These are phyloP conservation scores for Venturia canescens DNA, from an alignment of 1,140 invertebrate genomes.

Conservation along the genomic window DNA sequence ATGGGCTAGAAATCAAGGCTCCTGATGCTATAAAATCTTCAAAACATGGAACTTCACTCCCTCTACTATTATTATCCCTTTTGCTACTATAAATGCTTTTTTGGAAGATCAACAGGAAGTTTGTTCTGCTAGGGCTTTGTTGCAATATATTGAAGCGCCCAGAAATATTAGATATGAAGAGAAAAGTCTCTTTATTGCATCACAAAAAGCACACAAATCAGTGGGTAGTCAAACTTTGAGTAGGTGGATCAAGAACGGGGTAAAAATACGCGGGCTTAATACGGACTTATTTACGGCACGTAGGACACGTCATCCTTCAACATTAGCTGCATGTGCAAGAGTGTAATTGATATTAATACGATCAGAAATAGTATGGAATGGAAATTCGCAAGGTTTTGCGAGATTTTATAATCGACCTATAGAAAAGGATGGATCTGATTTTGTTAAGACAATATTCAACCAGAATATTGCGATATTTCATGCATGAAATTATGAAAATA, in stretches of 20 bases:
- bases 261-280: too few relatives aligned
- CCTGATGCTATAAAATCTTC: slow-evolving; percentile 45
- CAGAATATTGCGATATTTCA: too few relatives aligned
- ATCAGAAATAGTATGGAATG: slow-evolving; percentile 1
- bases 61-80: not conserved
- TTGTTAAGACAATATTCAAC: not conserved
- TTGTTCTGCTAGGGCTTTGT: too few relatives aligned
- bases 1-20: slow-evolving; percentile 26
- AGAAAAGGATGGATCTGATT: not conserved
- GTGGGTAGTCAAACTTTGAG: not conserved
- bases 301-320: too few relatives aligned
- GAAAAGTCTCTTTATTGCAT: not conserved
- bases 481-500: too few relatives aligned
- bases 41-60: slow-evolving; percentile 23
- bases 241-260: too few relatives aligned
- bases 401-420: slow-evolving; percentile 24
- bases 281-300: too few relatives aligned
- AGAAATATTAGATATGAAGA: not conserved
- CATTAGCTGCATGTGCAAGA: not conserved
- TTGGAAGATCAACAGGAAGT: slow-evolving; percentile 14
- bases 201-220: slow-evolving; percentile 5
- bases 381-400: not conserved
- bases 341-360: not conserved
- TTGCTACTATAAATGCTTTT: too few relatives aligned
- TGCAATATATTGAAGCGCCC: slow-evolving; percentile 13